phyloP scores from a whole-genome alignment of 2,113 vertebrate genomes.

The Pelecanus crispus region DNA sequence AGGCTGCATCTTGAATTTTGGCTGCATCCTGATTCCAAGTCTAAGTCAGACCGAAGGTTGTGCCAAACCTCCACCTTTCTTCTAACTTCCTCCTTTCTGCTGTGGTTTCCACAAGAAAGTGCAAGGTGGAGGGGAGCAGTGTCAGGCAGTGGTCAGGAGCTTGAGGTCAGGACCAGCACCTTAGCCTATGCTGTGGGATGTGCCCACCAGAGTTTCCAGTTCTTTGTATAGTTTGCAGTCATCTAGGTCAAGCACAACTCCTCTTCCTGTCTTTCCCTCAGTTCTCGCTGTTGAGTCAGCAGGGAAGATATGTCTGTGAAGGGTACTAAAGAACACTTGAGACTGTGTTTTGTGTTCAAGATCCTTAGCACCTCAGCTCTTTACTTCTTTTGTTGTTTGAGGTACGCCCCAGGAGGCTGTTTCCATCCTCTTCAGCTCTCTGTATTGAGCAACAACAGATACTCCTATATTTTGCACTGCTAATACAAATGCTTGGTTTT shows the following conservation, averaged over 20 bases:
- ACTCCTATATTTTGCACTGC: not conserved
- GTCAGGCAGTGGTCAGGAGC: not conserved
- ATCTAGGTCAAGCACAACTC: not conserved
- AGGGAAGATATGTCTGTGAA: not conserved
- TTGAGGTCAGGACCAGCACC: not conserved
- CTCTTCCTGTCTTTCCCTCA: not conserved
- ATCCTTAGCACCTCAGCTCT: not conserved
- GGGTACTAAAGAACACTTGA: not conserved
- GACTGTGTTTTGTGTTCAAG: not conserved
- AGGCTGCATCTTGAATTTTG: not conserved
- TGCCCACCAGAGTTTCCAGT: not conserved
- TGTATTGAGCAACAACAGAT: not conserved
- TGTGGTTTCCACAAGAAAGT: not conserved
- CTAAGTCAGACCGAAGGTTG: not conserved
- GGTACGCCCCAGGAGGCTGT: not conserved
- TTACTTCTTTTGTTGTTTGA: not conserved
- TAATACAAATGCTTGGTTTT: not conserved
- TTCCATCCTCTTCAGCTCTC: not conserved
- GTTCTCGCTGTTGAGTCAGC: not conserved
- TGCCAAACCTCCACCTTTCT: not conserved
- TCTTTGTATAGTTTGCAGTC: not conserved
- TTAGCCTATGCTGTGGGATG: not conserved
- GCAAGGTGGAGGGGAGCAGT: rapidly evolving
- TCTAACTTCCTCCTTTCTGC: not conserved
- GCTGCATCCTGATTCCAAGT: not conserved